phyloP scores from a whole-genome alignment of 2,888 invertebrate species.

The Macrosoma leucophasiata region DNA sequence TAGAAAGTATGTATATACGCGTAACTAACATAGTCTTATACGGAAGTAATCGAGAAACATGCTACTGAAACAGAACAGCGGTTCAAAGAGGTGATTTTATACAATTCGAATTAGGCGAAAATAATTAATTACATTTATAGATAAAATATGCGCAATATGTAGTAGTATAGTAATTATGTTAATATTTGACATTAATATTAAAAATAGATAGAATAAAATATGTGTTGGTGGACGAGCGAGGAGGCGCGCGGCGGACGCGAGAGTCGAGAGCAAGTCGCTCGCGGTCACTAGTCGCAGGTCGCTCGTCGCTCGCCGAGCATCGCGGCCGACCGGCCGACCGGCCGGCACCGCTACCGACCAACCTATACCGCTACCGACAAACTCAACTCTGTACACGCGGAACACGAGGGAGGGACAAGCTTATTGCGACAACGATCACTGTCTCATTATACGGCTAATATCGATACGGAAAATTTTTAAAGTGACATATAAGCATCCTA shows the following conservation, averaged over 20 bases:
- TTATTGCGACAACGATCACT: conserved; percentile 34
- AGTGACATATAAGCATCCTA: conserved; percentile 44
- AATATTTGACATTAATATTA: conserved; percentile 75
- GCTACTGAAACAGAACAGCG: conserved; percentile 69
- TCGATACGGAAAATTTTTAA: conserved; percentile 20
- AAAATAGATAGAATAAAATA: conserved; percentile 75
- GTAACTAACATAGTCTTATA: conserved; percentile 72
- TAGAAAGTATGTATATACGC: conserved; percentile 73
- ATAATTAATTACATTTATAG: conserved; percentile 74
- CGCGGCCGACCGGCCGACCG: conserved; percentile 23
- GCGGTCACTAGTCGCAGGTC: conserved; percentile 12
- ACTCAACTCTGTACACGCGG: conserved; percentile 33
- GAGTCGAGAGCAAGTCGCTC: too few relatives aligned
- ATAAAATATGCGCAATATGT: conserved; percentile 71
- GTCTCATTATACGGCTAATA: conserved; percentile 8
- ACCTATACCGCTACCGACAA: conserved; percentile 30
- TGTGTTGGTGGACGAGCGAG: conserved; percentile 71
- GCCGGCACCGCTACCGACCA: conserved; percentile 29
- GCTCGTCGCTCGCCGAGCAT: conserved; percentile 14
- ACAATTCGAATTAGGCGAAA: conserved; percentile 75
- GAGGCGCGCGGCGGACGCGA: conserved; percentile 49
- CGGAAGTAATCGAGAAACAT: conserved; percentile 69
- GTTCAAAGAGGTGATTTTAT: conserved; percentile 71
- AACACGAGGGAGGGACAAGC: conserved; percentile 34
- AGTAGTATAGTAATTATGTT: conserved; percentile 72